Base-by-base conservation (phyloP, 2,797 vertebrate genomes). In the Galagoides demidoff region DNA sequence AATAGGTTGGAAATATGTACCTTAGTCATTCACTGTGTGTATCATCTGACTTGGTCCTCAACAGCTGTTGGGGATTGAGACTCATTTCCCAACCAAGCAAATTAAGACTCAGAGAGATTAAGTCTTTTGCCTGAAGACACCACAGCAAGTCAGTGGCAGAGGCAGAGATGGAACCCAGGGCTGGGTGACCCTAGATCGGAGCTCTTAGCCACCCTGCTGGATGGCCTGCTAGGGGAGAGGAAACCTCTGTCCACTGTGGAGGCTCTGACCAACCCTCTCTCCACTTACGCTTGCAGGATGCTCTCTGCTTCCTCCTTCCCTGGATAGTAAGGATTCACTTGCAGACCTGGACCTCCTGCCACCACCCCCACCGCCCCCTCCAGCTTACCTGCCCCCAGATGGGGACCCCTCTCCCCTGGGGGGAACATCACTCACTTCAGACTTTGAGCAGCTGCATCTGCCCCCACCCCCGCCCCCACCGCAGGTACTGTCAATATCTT, bases 401-500 rank as follows among this genome's bases (percentile, higher is more conserved):
- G 94, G 43, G 0, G 94, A 37, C 0, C 70, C 89, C 0, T 91
- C 90, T 7, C 89, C 93, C 25, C 20, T 70, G 0, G 19, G 25
- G 0, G 55, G 8, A 0, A 64, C 97, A 5, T 85, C 86, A 0
- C 92, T 98, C 93, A 79, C 81, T 61, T 93, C 96, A 0, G 98
- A 97, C 0, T 95, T 98, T 55, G 97, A 98, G 96, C 98, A 98
- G 29, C 95, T 98, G 76, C 94, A 98, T 61, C 85, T 98, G 19
- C 94, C 85, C 1, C 93, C 57, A 0, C 98, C 1, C 0, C 92
- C 52, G 2, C 97, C 20, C 7, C 97, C 92, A 0, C 57, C 94
- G 3, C 98, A 98, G 98, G 98, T 98, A 97, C 82, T 1, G 13
- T 9, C 11, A 4, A 4, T 16, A 52, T 57, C 77, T 43, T 34